Conservation (phyloP, 1,140 invertebrate genomes). For the Stegodyphus dumicola region DNA sequence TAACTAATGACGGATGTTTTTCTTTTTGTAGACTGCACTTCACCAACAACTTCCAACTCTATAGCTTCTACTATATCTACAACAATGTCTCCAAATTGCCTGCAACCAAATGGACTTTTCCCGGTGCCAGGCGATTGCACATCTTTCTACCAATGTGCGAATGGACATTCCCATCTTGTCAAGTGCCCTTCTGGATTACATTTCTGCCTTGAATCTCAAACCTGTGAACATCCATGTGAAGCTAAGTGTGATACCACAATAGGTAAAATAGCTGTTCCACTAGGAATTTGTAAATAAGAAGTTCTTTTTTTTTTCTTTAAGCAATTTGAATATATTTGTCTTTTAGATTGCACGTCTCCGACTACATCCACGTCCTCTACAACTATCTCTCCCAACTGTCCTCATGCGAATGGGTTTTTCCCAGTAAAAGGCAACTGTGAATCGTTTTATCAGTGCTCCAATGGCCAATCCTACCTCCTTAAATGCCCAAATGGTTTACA, state of each 20-base stretch:
- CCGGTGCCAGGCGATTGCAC: not conserved
- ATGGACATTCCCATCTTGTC: not conserved
- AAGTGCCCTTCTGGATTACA: conserved; percentile 25
- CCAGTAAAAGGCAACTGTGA: not conserved
- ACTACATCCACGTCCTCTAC: not conserved
- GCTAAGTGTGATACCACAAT: conserved; percentile 16
- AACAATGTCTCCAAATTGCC: conserved; percentile 3
- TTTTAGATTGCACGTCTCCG: too few relatives aligned
- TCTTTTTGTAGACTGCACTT: too few relatives aligned
- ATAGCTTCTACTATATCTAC: not conserved
- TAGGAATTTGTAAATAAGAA: too few relatives aligned
- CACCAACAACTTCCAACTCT: not conserved
- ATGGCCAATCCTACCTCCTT: not conserved
- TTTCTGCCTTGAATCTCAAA: not conserved
- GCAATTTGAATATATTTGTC: too few relatives aligned
- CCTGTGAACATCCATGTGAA: conserved; percentile 15
- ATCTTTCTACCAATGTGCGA: conserved; percentile 4
- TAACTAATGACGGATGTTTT: too few relatives aligned
- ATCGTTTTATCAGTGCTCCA: conserved; percentile 8
- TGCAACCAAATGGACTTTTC: not conserved
- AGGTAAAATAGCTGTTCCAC: not conserved
- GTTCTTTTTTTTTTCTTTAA: too few relatives aligned
- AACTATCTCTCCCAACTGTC: not conserved
- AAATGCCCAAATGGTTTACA: conserved; percentile 20
- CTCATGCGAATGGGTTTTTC: not conserved